Evolutionary conservation across 2,113 vertebrate species (phyloP).

Genomic region (Arenaria interpres): DNA sequence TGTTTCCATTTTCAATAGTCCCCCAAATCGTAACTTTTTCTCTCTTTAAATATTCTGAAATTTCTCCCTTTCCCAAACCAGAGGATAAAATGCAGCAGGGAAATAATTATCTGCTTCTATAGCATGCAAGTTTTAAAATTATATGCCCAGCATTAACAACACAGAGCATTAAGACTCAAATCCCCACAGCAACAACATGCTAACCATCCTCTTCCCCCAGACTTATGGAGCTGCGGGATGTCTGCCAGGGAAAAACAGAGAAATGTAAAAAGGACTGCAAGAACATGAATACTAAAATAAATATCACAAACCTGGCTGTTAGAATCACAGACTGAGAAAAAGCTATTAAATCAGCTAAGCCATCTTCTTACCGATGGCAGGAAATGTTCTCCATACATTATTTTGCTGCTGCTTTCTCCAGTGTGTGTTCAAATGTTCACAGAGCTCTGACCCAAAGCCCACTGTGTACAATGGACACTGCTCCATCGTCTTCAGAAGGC

Average conservation of each 20-base stretch:
- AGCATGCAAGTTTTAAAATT: conserved; percentile 53
- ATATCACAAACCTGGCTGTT: conserved; percentile 65
- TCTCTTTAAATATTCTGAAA: conserved; percentile 1
- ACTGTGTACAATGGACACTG: neutral
- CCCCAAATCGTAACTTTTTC: neutral
- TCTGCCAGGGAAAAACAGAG: conserved; percentile 66
- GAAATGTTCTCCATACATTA: neutral
- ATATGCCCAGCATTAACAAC: conserved; percentile 49
- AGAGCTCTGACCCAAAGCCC: neutral
- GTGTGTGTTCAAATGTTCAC: neutral
- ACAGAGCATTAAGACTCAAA: conserved; percentile 55
- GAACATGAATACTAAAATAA: conserved; percentile 71
- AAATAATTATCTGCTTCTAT: conserved; percentile 49
- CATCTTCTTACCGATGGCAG: conserved; percentile 29
- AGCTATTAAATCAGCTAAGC: conserved; percentile 64
- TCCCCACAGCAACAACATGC: conserved; percentile 69
- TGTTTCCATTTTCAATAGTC: conserved; percentile 3
- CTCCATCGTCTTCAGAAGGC: neutral
- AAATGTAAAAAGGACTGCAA: conserved; percentile 68
- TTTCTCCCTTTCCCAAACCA: conserved; percentile 13
- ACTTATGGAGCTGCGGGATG: conserved; percentile 66
- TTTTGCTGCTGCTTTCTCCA: neutral
- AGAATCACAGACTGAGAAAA: conserved; percentile 62
- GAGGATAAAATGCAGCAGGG: conserved; percentile 19
- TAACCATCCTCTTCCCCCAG: conserved; percentile 70